Evolutionary conservation across 2,113 vertebrate genomes (phyloP), one percentile per base, ranked within the genome.

Genomic region (Synchiropus splendidus): DNA sequence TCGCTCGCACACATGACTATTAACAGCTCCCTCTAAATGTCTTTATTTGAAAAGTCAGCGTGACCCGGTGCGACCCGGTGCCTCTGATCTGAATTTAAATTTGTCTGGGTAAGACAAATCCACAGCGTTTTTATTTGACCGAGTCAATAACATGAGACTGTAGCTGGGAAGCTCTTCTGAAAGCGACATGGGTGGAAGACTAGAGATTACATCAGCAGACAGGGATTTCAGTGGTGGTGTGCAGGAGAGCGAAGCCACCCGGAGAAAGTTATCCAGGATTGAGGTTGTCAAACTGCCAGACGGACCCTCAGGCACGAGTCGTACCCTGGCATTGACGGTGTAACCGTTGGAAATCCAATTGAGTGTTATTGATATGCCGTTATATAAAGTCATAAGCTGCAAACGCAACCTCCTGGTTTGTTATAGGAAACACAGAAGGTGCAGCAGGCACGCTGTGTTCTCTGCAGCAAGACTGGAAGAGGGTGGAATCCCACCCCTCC

Each of bases 221-320:
- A 52, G 40, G 56, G 70, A 55, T 72, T 66, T 72, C 33, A 39
- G 57, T 39, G 45, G 64, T 36, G 61, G 35, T 54, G 59, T 78
- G 72, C 62, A 61, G 21, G 6, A 31, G n/a, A n/a, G n/a, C n/a
- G n/a, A n/a, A n/a, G n/a, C n/a, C n/a, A n/a, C n/a, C n/a, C n/a
- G n/a, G n/a, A 31, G 58, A 54, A 67, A 69, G 70, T 83, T 59
- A 82, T 48, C 69, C 65, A 80, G 61, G 77, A 78, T 81, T 83
- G 66, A 80, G 42, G 46, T 63, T 46, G 38, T 57, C 51, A 61
- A 40, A 48, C 9, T 50, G 57, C 40, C 46, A 70, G 45, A 44
- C 75, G 49, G 62, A 62, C 53, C 64, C 62, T 38, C 27, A 6
- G 56, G 58, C 57, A 21, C 59, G 37, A 63, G 45, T 16, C 54